A percentile compares a stretch with the other conserved stretches of the same genome.
These are phyloP conservation scores for Cyprinodon tularosa DNA, from an alignment of 2,113 vertebrate species.

Conservation along the genomic window DNA sequence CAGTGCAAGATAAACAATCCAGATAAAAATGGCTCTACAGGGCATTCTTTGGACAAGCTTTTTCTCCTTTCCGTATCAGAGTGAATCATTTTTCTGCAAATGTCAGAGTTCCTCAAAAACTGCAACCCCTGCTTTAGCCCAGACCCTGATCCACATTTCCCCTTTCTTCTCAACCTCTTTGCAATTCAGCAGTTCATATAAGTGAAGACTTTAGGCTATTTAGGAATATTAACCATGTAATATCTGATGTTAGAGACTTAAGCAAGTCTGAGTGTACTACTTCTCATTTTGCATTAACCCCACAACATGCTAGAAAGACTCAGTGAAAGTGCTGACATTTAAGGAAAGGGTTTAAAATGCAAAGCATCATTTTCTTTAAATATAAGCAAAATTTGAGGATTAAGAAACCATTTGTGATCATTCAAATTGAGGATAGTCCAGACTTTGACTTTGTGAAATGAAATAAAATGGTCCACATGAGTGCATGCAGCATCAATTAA, in stretches of 20 bases:
- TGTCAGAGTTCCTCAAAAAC: neutral
- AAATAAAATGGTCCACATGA: too few relatives aligned
- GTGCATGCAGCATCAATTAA: too few relatives aligned
- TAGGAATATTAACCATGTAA: neutral
- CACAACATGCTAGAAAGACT: neutral
- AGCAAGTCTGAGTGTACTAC: neutral
- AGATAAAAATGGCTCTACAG: neutral
- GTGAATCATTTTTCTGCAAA: neutral
- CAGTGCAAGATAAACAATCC: neutral
- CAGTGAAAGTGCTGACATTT: neutral
- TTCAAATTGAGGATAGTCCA: neutral
- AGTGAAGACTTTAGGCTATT: neutral
- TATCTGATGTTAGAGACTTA: neutral
- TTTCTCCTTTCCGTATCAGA: neutral
- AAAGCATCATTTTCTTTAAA: neutral
- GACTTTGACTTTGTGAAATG: neutral
- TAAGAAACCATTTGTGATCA: neutral
- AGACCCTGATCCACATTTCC: neutral
- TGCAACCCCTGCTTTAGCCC: neutral
- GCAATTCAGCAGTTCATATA: neutral
- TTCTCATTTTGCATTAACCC: too few relatives aligned
- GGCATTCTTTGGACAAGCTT: neutral
- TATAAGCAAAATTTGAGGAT: neutral
- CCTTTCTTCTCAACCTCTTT: neutral
- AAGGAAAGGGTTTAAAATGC: neutral